Evolutionary conservation across 2,113 vertebrate genomes (phyloP).

Genomic region (Todiramphus chloris): DNA sequence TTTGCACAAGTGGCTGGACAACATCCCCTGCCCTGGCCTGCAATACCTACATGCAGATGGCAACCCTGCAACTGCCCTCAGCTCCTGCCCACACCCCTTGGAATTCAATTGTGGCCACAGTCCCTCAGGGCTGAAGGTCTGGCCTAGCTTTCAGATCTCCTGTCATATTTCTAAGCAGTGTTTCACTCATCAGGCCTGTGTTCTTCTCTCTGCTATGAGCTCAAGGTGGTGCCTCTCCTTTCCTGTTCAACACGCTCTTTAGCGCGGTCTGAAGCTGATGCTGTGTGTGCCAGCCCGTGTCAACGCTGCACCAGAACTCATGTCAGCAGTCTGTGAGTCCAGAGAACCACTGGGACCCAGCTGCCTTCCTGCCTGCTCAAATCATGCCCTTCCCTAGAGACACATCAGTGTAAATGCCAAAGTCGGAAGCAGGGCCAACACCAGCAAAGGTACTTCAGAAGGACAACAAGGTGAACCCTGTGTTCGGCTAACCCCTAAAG

Average conservation of each 20-base stretch:
- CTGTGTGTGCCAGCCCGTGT: background rate
- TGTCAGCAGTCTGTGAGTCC: accelerated
- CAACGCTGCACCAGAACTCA: background rate
- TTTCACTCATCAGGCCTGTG: background rate
- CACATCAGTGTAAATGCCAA: background rate
- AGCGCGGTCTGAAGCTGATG: background rate
- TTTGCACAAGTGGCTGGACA: background rate
- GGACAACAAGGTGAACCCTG: background rate
- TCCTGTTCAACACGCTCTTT: background rate
- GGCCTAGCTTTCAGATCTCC: background rate
- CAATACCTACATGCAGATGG: background rate
- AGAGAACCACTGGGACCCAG: background rate
- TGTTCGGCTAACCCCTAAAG: background rate
- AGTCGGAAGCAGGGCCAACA: background rate
- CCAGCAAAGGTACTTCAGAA: background rate
- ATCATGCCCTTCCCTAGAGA: background rate
- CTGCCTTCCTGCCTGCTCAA: background rate
- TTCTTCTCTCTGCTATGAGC: background rate
- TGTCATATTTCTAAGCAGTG: background rate
- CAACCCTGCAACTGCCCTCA: background rate
- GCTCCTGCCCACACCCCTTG: background rate
- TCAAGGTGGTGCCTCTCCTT: background rate
- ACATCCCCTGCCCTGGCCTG: background rate
- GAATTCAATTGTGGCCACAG: background rate
- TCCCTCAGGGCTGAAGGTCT: background rate